Evolutionary conservation across 2,113 vertebrate species (phyloP), one percentile per base, ranked within the genome.

Genomic region (Percopsis transmontana): DNA sequence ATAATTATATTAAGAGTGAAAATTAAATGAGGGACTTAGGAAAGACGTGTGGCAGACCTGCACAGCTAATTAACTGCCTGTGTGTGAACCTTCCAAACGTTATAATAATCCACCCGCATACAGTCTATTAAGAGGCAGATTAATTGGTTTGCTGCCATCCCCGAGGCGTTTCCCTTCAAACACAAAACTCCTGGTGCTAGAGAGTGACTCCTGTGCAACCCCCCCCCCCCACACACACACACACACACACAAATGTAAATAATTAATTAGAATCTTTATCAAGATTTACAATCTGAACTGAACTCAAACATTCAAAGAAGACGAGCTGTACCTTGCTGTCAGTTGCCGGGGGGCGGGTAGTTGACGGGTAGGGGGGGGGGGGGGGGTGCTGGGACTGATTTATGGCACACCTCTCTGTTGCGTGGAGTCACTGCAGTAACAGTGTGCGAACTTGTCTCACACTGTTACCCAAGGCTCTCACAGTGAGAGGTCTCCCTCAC

Each of bases 91-190:
- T 82, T 83, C 74, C 74, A 86, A 81, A 86, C 80, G 85, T 77
- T 52, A 68, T 74, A 85, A 82, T 86, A 86, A 91, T 86, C 80
- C 74, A 76, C 71, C 40, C 45, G 70, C 78, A 85, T 82, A 76
- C 72, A 70, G 76, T 83, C 81, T 79, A 78, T 87, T 86, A 90
- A 55, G 61, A 65, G 68, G 65, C 54, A 63, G 77, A 91, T 88
- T 90, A 89, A 91, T 91, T 89, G 78, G 71, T 85, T 82, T 77
- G 44, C 68, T 20, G 58, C 63, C 51, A 20, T 87, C 76, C 81
- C 57, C 5, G 57, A 76, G 74, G 72, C 66, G 62, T 60, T 68
- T 23, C 45, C 47, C 55, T 72, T 72, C 45, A 65, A 66, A 68
- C 24, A 64, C 42, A 83, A 72, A 72, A 81, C 60, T 68, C 64